These are phyloP conservation scores for Rhinoptilus africanus DNA, from an alignment of 2,113 vertebrate genomes.

Conservation along the genomic window DNA sequence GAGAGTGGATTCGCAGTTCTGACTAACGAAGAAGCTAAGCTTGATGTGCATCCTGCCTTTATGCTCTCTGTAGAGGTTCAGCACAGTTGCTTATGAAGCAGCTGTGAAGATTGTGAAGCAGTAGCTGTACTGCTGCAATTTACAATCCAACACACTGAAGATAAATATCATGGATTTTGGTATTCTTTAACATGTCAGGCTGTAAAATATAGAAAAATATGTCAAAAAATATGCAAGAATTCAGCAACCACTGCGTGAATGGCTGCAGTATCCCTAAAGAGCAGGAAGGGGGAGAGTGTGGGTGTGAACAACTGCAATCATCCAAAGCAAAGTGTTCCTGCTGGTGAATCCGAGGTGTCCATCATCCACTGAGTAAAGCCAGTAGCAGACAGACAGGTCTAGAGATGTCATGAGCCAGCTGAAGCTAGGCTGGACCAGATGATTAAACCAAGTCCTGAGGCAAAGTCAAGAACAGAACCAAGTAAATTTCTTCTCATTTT, in stretches of 20 bases:
- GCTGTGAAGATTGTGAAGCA: background rate
- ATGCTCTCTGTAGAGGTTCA: background rate
- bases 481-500: background rate
- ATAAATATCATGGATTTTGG: background rate
- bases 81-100: background rate
- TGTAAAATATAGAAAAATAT: background rate
- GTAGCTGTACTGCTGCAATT: background rate
- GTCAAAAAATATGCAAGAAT: background rate
- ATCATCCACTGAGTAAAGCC: background rate
- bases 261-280: background rate
- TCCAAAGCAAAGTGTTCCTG: background rate
- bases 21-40: background rate
- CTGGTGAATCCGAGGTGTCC: background rate
- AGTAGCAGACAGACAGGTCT: background rate
- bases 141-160: background rate
- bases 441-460: background rate
- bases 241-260: background rate
- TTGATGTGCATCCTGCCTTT: background rate
- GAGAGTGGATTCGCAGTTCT: background rate
- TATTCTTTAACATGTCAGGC: background rate
- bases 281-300: background rate
- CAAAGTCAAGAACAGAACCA: background rate
- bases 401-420: background rate
- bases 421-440: background rate
- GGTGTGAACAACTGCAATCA: background rate